These are phyloP conservation scores for Eulemur mongoz DNA, from an alignment of 2,797 vertebrate genomes.

Conservation along the genomic window DNA sequence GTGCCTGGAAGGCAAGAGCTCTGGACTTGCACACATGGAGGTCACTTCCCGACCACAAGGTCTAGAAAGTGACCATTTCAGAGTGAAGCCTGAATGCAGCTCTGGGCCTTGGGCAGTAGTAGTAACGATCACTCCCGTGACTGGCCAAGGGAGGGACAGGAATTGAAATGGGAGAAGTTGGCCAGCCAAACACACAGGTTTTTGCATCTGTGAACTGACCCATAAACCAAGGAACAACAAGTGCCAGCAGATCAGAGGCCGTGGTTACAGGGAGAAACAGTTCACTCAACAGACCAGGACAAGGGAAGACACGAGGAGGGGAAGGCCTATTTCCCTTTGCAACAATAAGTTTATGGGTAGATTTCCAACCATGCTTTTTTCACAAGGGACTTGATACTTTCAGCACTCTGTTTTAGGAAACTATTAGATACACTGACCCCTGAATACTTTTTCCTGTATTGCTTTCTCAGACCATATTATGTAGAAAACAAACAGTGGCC, in stretches of 20 bases:
- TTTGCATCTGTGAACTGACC: background rate
- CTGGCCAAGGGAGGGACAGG: background rate
- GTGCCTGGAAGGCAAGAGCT: background rate
- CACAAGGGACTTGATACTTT: background rate
- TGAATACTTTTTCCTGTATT: background rate
- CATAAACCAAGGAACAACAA: background rate
- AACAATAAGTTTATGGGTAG: background rate
- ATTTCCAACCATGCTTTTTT: background rate
- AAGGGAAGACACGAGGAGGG: background rate
- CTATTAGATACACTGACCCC: background rate
- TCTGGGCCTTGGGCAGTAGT: background rate
- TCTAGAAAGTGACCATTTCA: background rate
- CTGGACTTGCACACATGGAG: no score
- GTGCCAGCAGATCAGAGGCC: background rate
- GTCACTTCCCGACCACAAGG: background rate
- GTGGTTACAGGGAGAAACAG: background rate
- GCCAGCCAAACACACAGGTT: background rate
- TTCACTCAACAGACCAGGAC: background rate
- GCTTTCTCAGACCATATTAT: background rate
- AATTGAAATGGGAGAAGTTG: background rate
- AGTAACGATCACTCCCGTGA: background rate
- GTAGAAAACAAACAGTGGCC: background rate
- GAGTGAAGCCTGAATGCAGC: background rate
- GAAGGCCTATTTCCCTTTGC: background rate
- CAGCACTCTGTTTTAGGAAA: background rate